Conservation (phyloP, 2,113 vertebrate species). For the Diphyllodes magnificus region DNA sequence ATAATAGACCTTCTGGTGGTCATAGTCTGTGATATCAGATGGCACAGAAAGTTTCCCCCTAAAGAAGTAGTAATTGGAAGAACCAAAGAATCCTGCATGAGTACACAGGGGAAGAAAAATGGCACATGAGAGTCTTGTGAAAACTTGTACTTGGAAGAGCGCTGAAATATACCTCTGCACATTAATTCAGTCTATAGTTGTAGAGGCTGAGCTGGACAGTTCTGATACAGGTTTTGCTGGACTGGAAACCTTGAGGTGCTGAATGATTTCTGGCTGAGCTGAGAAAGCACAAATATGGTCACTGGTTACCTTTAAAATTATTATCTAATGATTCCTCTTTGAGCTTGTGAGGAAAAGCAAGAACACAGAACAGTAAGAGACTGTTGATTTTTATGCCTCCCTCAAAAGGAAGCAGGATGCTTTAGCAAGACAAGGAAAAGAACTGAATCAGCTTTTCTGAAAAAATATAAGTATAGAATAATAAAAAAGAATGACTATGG, state of each 20-base stretch:
- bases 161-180: background rate
- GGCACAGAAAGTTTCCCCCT: background rate
- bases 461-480: background rate
- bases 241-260: background rate
- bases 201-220: background rate
- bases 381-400: rapidly evolving
- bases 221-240: background rate
- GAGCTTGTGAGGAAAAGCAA: background rate
- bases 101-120: background rate
- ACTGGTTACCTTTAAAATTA: background rate
- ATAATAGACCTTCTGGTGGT: background rate
- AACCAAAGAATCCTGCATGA: background rate
- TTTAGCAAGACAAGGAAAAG: background rate
- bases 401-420: background rate
- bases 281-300: background rate
- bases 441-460: background rate
- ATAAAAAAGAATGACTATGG: background rate
- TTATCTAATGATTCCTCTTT: background rate
- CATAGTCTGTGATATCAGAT: background rate
- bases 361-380: background rate
- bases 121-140: background rate
- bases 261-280: background rate
- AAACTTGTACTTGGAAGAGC: background rate
- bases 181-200: background rate
- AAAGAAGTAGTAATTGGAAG: background rate